phyloP scores from a whole-genome alignment of 2,797 vertebrate species.

The Pseudopleuronectes americanus region DNA sequence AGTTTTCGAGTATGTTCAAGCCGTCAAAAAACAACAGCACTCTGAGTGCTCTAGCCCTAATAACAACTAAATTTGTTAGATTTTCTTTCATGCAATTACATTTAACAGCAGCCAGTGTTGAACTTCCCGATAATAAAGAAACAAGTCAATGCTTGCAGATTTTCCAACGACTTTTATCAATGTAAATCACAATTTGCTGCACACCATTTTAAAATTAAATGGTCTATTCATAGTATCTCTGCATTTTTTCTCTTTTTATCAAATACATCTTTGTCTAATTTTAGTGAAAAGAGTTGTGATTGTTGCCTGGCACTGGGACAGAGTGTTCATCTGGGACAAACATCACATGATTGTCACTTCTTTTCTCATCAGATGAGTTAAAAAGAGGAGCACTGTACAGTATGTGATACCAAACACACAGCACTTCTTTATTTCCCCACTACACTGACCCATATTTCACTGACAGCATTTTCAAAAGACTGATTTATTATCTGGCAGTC shows the following conservation, averaged over 20 bases:
- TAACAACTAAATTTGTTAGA: too few species aligned
- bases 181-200: background rate
- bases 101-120: too few species aligned
- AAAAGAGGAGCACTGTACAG: slow-evolving; percentile 27
- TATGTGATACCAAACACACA: slow-evolving; percentile 40
- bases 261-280: slow-evolving; percentile 8
- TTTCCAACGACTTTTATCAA: background rate
- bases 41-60: too few species aligned
- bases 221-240: slow-evolving; percentile 1
- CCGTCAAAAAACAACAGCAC: too few species aligned
- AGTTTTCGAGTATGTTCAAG: too few species aligned
- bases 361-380: slow-evolving; percentile 36
- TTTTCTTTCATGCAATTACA: too few species aligned
- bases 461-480: slow-evolving; percentile 57
- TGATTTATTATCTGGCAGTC: slow-evolving; percentile 59
- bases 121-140: too few species aligned
- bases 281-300: slow-evolving; percentile 4
- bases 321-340: slow-evolving; percentile 20
- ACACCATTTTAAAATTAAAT: slow-evolving; percentile 1
- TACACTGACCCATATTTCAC: slow-evolving; percentile 59
- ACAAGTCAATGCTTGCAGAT: background rate
- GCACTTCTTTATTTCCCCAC: slow-evolving; percentile 54
- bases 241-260: background rate
- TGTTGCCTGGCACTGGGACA: slow-evolving; percentile 9
- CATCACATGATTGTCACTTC: slow-evolving; percentile 66